Conservation (phyloP, 2,113 vertebrate species). For the Syngnathus scovelli region DNA sequence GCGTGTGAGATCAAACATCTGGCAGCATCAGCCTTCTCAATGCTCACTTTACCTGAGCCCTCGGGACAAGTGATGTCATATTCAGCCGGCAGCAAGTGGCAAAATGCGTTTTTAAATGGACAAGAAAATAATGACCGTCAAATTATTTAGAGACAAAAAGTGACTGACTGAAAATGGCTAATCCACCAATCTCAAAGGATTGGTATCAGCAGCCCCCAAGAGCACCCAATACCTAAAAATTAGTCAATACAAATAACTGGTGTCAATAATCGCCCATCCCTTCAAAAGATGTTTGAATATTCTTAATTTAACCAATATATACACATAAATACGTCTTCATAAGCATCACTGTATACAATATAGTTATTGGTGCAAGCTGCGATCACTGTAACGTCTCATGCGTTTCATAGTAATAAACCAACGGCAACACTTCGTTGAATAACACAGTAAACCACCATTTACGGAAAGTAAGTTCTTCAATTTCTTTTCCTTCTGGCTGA, state of each 20-base stretch:
- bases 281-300: too few relatives aligned
- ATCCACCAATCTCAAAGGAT: too few relatives aligned
- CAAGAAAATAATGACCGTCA: too few relatives aligned
- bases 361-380: not conserved
- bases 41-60: not conserved
- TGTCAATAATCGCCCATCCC: too few relatives aligned
- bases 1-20: slow-evolving; percentile 49
- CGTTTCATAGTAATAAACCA: not conserved
- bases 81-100: not conserved
- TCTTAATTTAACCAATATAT: too few relatives aligned
- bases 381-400: not conserved
- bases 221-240: too few relatives aligned
- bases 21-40: slow-evolving; percentile 7
- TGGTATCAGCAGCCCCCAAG: too few relatives aligned
- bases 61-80: too few relatives aligned
- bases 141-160: too few relatives aligned
- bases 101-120: too few relatives aligned
- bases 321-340: not conserved
- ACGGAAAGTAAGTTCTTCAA: not conserved
- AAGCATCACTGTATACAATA: not conserved
- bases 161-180: too few relatives aligned
- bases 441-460: not conserved
- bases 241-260: too few relatives aligned
- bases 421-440: not conserved
- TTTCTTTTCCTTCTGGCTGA: not conserved